phyloP scores from a whole-genome alignment of 2,113 vertebrate species.

The Octodon degus region DNA sequence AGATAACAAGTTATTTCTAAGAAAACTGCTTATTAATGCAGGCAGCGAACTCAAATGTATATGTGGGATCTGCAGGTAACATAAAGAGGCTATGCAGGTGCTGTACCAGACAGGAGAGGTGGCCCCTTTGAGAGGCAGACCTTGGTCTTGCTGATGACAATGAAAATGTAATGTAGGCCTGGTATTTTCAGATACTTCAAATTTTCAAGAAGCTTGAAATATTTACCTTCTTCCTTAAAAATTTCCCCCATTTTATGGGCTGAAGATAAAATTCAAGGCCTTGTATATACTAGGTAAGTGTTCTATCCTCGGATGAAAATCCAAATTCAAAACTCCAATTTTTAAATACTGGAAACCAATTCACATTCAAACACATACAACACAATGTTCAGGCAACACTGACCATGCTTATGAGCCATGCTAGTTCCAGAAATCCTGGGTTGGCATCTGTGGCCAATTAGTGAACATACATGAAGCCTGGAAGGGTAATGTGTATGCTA shows the following conservation, averaged over 20 bases:
- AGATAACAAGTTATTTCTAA: not conserved
- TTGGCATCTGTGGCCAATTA: not conserved
- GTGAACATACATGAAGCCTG: not conserved
- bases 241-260: not conserved
- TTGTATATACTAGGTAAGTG: not conserved
- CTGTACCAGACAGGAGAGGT: not conserved
- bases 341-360: not conserved
- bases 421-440: not conserved
- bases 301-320: not conserved
- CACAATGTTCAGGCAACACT: not conserved
- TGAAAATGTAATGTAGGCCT: not conserved
- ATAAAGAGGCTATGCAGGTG: not conserved
- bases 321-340: not conserved
- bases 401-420: not conserved
- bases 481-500: not conserved
- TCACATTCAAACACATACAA: not conserved
- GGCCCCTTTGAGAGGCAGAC: not conserved
- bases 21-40: not conserved
- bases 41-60: not conserved
- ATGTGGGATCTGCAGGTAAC: not conserved
- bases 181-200: not conserved
- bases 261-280: not conserved
- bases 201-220: constrained; percentile 13
- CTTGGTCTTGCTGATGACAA: not conserved
- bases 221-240: not conserved